Percentiles rank a stretch among this genome's conserved stretches.
These are phyloP conservation scores for Thripadectes ignobilis DNA, from an alignment of 2,797 vertebrate species.

Conservation along the genomic window DNA sequence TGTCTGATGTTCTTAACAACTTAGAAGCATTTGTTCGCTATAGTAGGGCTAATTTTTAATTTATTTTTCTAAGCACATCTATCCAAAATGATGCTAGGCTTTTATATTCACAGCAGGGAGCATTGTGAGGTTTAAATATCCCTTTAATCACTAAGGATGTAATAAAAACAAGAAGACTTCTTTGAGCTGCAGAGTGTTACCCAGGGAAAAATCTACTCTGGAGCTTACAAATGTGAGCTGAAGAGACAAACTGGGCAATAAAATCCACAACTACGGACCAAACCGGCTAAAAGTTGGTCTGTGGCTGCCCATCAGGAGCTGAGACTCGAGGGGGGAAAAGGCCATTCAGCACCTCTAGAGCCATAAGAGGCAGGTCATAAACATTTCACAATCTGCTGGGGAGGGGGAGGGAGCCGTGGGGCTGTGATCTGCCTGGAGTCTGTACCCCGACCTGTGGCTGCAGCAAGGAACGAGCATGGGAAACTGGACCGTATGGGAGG, in stretches of 20 bases:
- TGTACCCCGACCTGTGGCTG: background rate
- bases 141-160: conserved; percentile 74
- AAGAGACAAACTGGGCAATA: conserved; percentile 74
- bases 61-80: conserved; percentile 64
- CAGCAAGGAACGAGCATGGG: background rate
- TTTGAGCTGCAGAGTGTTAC: conserved; percentile 71
- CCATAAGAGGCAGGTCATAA: conserved; percentile 64
- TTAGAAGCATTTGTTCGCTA: conserved; percentile 40
- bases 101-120: conserved; percentile 71
- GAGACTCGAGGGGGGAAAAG: conserved; percentile 23
- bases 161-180: conserved; percentile 68
- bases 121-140: conserved; percentile 62
- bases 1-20: conserved; percentile 31
- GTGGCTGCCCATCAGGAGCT: conserved; percentile 64
- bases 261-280: conserved; percentile 62
- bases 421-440: background rate
- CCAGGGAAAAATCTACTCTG: conserved; percentile 67
- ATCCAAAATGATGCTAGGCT: conserved; percentile 48
- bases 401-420: conserved; percentile 31
- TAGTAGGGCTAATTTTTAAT: conserved; percentile 53
- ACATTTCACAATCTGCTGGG: conserved; percentile 45
- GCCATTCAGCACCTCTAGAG: conserved; percentile 69
- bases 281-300: conserved; percentile 55
- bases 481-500: background rate
- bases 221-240: conserved; percentile 68